phyloP scores from a whole-genome alignment of 2,113 vertebrate genomes.

The Nothocercus julius region DNA sequence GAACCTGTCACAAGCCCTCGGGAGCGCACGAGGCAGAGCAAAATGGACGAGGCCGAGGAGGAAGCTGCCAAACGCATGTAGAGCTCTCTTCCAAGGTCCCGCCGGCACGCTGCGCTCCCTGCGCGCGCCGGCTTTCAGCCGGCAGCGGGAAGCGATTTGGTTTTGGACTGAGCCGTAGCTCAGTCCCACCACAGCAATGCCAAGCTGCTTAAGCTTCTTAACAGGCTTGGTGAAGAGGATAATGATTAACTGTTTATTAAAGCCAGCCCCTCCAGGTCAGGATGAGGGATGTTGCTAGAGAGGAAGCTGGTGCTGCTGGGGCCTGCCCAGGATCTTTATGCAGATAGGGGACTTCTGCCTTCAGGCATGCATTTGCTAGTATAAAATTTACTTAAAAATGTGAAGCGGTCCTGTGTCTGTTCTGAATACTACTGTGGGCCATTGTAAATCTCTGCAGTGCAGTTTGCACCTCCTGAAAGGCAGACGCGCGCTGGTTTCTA shows the following conservation, averaged over 20 bases:
- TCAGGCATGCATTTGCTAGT: constrained; percentile 1
- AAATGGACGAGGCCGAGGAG: not conserved
- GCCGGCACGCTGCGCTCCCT: not conserved
- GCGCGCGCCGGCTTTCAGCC: constrained; percentile 3
- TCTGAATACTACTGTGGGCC: not conserved
- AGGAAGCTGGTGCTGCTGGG: not conserved
- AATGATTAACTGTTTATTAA: constrained; percentile 66
- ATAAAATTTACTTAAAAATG: constrained; percentile 56
- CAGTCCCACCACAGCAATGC: constrained; percentile 46
- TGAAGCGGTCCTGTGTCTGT: constrained; percentile 27
- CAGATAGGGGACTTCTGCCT: constrained; percentile 45
- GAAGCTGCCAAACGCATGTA: not conserved
- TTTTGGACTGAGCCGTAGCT: not conserved
- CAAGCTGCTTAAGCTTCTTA: constrained; percentile 65
- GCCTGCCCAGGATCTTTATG: constrained; percentile 38
- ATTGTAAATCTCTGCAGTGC: not conserved
- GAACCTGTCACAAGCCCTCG: not conserved
- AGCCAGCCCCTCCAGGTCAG: constrained; percentile 62
- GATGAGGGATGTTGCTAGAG: constrained; percentile 31
- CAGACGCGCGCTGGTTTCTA: constrained; percentile 1
- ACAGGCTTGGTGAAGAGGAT: constrained; percentile 54
- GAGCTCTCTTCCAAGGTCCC: not conserved
- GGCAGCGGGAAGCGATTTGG: not conserved
- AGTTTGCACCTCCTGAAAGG: constrained; percentile 32
- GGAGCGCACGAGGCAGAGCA: not conserved